Base-by-base conservation (phyloP, 2,888 invertebrate species). In the Orthonevra nobilis region DNA sequence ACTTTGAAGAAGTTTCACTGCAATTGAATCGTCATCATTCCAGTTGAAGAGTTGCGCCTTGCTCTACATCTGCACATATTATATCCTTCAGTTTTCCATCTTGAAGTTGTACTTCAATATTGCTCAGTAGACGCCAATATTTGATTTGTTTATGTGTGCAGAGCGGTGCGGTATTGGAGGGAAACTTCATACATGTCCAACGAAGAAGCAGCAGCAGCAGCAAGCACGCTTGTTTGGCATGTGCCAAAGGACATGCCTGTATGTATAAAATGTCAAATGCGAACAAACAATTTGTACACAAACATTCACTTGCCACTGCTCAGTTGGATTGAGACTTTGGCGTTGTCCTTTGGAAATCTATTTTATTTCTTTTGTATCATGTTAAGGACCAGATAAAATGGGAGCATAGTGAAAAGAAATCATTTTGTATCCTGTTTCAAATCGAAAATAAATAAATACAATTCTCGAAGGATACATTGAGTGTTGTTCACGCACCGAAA, bases 11-110 rank as follows among this genome's bases (percentile, higher is more conserved):
- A 73, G 73, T 79, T 79, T 68, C 73, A 73, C 73, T 73, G 66
- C 79, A 73, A 79, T 79, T 79, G 79, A 79, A 79, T 68, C 61
- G 73, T 68, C 79, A 66, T 79, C 79, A 79, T 79, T 68, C 66
- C 48, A 64, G 58, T 64, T 77, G 77, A 77, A 60, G 58, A 64
- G 70, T 60, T 77, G n/a, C 12, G 30, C 40, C 50, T 19, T 9
- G n/a, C 6, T 5, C 19, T 6, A 52, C 23, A 73, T 66, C 50
- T 19, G 26, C 42, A 48, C 17, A 40, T 34, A 36, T 9, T 20
- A 32, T 40, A 23, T 12, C 32, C 20, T 60, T 42, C 12, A 9
- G 30, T 19, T 19, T 15, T 68, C 40, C 32, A 19, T 60, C 17
- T 58, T 44, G 17, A 68, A 68, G 68, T 74, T 68, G 66, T 46